These are phyloP conservation scores for Bubo scandiacus DNA, from an alignment of 2,113 vertebrate genomes.

Conservation along the genomic window DNA sequence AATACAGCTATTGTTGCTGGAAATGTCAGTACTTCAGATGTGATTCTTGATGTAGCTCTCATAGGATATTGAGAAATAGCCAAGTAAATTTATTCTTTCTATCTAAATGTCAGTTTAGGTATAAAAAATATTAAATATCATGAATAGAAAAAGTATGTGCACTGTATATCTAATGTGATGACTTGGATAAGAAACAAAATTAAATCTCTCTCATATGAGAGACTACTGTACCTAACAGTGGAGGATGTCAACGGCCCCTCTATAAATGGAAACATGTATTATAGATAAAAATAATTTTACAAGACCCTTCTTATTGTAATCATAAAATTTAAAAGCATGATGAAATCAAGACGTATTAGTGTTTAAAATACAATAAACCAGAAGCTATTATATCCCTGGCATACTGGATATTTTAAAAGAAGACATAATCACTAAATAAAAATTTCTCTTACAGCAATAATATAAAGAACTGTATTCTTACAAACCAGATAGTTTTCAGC, in stretches of 20 bases:
- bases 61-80: conserved; percentile 9
- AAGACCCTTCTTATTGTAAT: neutral
- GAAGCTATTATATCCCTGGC: neutral
- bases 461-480: neutral
- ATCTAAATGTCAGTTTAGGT: conserved; percentile 45
- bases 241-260: neutral
- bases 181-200: neutral
- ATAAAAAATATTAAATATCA: neutral
- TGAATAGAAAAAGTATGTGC: neutral
- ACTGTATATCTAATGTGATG: neutral
- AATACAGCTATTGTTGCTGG: neutral
- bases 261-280: neutral
- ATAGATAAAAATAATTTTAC: neutral
- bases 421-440: neutral
- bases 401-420: neutral
- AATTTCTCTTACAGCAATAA: neutral
- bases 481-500: neutral
- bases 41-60: neutral
- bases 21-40: conserved; percentile 48
- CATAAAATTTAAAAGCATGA: neutral
- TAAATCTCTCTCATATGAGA: neutral
- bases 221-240: neutral
- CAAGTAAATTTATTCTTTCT: conserved; percentile 24
- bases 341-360: neutral
- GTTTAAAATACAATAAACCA: neutral